Conservation (phyloP, 2,888 invertebrate species). For the Idaea straminata region DNA sequence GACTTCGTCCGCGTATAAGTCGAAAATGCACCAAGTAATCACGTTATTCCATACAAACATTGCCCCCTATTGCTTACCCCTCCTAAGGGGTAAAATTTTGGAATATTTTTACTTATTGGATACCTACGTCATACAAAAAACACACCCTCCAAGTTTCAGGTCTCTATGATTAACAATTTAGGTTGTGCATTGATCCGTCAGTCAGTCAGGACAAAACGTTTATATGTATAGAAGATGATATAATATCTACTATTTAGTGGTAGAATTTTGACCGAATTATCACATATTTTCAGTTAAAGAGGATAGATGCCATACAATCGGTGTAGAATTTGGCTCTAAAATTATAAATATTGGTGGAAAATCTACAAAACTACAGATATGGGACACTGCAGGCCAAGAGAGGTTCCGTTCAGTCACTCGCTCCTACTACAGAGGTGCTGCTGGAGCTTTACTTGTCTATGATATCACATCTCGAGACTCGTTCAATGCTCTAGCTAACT, state of each 20-base stretch:
- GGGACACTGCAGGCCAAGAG: slow-evolving; percentile 98
- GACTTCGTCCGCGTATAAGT: too few species aligned
- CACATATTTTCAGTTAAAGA: slow-evolving; percentile 83
- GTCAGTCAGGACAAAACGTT: too few species aligned
- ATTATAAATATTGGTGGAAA: slow-evolving; percentile 90
- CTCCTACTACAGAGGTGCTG: slow-evolving; percentile 92
- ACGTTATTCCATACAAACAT: too few species aligned
- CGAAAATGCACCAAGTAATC: too few species aligned
- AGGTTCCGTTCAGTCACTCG: slow-evolving; percentile 96
- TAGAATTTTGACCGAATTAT: background rate
- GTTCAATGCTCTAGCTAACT: slow-evolving; percentile 94
- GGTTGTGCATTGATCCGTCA: too few species aligned
- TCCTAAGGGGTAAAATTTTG: too few species aligned
- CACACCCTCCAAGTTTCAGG: too few species aligned
- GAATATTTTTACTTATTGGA: slow-evolving; percentile 6
- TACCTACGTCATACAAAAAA: slow-evolving; percentile 12
- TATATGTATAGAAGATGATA: too few species aligned
- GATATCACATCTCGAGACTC: slow-evolving; percentile 95
- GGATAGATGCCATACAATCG: slow-evolving; percentile 91
- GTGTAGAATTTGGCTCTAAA: slow-evolving; percentile 93
- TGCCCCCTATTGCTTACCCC: too few species aligned
- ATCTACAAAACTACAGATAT: slow-evolving; percentile 90
- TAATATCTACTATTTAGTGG: background rate
- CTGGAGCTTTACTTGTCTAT: slow-evolving; percentile 94
- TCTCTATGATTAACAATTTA: too few species aligned